These are phyloP conservation scores for Tachysurus fulvidraco DNA, from an alignment of 2,113 vertebrate genomes.

Conservation along the genomic window DNA sequence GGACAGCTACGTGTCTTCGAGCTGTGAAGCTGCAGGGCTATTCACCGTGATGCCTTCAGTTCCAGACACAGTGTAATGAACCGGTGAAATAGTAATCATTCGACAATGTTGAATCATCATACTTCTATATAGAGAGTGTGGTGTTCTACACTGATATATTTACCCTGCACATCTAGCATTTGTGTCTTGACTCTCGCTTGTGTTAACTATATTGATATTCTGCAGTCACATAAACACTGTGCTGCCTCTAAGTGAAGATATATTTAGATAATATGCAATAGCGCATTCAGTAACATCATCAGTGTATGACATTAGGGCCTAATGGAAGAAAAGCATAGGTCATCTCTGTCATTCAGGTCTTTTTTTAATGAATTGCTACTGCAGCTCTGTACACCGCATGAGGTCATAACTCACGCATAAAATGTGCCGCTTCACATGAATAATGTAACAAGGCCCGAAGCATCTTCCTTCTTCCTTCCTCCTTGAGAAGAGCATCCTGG, in stretches of 20 bases:
- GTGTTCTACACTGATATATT: neutral
- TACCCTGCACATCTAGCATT: neutral
- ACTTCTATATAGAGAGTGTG: neutral
- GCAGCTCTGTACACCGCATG: neutral
- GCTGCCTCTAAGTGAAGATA: neutral
- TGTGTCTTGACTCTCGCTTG: neutral
- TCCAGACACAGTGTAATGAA: neutral
- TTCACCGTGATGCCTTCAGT: neutral
- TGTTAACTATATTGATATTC: neutral
- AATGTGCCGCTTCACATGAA: conserved; percentile 46
- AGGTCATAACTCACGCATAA: conserved; percentile 36
- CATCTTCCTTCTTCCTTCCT: conserved; percentile 27
- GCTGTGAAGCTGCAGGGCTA: neutral
- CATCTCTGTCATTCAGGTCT: neutral
- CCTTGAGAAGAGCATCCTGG: neutral
- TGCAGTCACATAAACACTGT: neutral
- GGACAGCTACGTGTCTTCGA: neutral
- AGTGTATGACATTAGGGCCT: conserved; percentile 30
- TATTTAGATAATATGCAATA: neutral
- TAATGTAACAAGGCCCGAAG: conserved; percentile 37
- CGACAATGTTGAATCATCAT: neutral
- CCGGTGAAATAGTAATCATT: neutral
- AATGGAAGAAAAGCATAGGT: conserved; percentile 28
- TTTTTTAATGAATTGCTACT: conserved; percentile 13
- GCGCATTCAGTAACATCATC: conserved; percentile 18